Base-by-base conservation (phyloP, 1,140 invertebrate genomes). In the Platyscapa corneri region DNA sequence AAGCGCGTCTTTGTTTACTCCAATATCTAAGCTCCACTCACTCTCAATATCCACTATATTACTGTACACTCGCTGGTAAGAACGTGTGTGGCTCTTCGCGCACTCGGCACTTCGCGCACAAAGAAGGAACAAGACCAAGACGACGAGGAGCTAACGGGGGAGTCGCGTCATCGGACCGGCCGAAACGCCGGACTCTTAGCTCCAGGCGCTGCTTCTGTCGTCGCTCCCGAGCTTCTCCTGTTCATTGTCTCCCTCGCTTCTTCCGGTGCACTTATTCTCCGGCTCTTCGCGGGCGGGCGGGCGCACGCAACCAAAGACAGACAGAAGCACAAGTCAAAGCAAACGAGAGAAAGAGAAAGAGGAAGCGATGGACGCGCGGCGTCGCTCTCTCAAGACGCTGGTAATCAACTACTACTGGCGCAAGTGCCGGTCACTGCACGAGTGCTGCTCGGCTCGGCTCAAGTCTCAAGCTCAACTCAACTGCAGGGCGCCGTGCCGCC, bases 141-240 rank as follows among this genome's bases (percentile, higher is more conserved):
- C 34, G n/a, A 2, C 12, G 34, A n/a, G 1, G 42, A n/a, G 42
- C 18, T 72, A n/a, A n/a, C n/a, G 30, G 30, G 18, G n/a, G 60
- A 86, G 56, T 72, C 82, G 82, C 86, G 82, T 86, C 86, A 86
- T 86, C 77, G 86, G 83, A 84, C 86, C 86, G 82, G 77, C 86
- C 77, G 65, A 81, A 76, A 84, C 53, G 80, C 84, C 84, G 84
- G 84, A 64, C 70, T 77, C 3, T 12, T 23, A 56, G 46, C 64
- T 78, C 49, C 80, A n/a, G 64, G 64, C 60, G 42, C 34, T 42
- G 56, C 78, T 64, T 0, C 78, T 56, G 46, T 46, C 42, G 65
- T n/a, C 42, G 56, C 78, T 80, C 34, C 30, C 56, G 82, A 64
- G 39, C 14, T 53, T 83, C 82, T 76, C 53, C 82, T 83, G 82